These are phyloP conservation scores for Valencia hispanica DNA, from an alignment of 2,797 vertebrate species.

Conservation along the genomic window DNA sequence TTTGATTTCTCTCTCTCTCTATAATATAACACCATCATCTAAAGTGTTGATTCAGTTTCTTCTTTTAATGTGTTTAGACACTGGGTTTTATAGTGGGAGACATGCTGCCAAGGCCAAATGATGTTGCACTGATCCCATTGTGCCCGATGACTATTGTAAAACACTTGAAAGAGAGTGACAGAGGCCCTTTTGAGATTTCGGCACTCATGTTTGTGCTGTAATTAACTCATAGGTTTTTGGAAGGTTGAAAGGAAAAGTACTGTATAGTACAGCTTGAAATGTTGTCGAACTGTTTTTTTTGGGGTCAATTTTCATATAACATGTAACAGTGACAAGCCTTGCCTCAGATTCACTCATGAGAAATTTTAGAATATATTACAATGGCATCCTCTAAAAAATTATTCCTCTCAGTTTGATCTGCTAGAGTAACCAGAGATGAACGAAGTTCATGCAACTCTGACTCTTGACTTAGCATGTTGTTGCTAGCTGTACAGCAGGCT, in stretches of 20 bases:
- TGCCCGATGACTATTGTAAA: conserved; percentile 42
- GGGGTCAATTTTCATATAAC: background rate
- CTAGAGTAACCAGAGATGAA: too few species aligned
- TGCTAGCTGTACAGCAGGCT: too few species aligned
- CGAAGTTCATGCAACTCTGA: too few species aligned
- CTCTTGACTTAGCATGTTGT: too few species aligned
- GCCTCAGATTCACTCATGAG: background rate
- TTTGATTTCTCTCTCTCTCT: conserved; percentile 36
- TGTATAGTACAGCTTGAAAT: background rate
- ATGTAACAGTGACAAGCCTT: background rate
- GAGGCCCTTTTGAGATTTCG: conserved; percentile 13
- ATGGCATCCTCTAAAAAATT: too few species aligned
- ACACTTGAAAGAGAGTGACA: conserved; percentile 2
- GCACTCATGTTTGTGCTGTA: background rate
- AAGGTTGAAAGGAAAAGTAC: background rate
- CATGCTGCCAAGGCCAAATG: conserved; percentile 59
- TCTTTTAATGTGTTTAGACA: conserved; percentile 46
- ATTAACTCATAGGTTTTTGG: background rate
- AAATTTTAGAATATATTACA: background rate
- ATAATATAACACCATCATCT: conserved; percentile 31
- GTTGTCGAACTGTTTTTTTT: background rate
- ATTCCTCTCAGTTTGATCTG: too few species aligned
- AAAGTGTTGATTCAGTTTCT: conserved; percentile 61
- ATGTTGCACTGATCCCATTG: conserved; percentile 27
- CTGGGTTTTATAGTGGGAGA: conserved; percentile 50